Evolutionary conservation across 1,140 invertebrate genomes (phyloP).

Genomic region (Hylaeus anthracinus): DNA sequence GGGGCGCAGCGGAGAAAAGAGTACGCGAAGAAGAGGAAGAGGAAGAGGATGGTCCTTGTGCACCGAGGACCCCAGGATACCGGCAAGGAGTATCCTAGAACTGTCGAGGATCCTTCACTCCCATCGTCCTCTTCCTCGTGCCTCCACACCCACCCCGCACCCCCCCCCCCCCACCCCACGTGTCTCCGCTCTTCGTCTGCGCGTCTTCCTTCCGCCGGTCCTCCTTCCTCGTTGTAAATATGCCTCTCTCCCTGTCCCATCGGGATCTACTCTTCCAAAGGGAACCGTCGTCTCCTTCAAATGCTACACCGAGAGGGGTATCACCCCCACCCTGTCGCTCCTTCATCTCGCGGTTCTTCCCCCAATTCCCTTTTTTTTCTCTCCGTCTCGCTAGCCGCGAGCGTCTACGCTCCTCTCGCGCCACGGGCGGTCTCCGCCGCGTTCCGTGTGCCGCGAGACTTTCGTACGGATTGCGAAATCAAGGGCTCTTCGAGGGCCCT

Average conservation of each 20-base stretch:
- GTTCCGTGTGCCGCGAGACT: constrained; percentile 58
- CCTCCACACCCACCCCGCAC: constrained; percentile 5
- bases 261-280: constrained; percentile 56
- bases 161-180: not conserved
- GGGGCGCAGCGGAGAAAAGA: constrained; percentile 46
- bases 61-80: constrained; percentile 76
- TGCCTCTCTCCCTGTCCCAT: constrained; percentile 47
- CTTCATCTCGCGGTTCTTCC: not conserved
- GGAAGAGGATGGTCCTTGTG: constrained; percentile 77
- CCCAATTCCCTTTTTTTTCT: not conserved
- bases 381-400: constrained; percentile 2
- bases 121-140: constrained; percentile 66
- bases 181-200: not conserved
- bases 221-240: constrained; percentile 60
- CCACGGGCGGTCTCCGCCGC: constrained; percentile 9
- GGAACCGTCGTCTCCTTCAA: constrained; percentile 62
- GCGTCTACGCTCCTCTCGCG: not conserved
- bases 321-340: not conserved
- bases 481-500: constrained; percentile 68
- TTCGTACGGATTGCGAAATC: constrained; percentile 74
- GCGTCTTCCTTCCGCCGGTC: constrained; percentile 8
- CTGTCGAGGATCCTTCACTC: constrained; percentile 78
- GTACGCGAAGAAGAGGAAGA: constrained; percentile 62
- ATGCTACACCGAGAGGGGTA: constrained; percentile 46
- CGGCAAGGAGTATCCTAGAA: constrained; percentile 79